A percentile compares a stretch with the other conserved stretches of the same genome.
Evolutionary conservation across 2,888 invertebrate genomes (phyloP).

Genomic region (Boloria selene): DNA sequence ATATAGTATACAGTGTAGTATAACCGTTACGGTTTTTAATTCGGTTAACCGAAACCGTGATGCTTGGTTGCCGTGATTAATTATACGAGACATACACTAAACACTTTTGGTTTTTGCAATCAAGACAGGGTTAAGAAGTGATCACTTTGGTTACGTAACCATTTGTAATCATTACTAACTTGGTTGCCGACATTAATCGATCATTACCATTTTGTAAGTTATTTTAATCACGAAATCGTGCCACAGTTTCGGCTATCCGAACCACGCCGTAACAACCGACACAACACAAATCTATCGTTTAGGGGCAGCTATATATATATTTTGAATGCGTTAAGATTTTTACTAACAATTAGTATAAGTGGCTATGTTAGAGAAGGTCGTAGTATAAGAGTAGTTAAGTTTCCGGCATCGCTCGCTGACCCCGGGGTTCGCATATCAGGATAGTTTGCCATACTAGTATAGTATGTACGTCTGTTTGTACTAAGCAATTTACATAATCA

Average conservation of each 20-base stretch:
- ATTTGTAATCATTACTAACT: no score
- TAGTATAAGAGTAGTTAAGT: constrained; percentile 43
- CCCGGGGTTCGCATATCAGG: constrained; percentile 66
- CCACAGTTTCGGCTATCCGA: constrained; percentile 4
- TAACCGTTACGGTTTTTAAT: neutral
- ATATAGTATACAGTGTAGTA: constrained; percentile 49
- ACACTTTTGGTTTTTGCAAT: no score
- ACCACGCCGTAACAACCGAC: neutral
- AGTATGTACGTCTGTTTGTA: constrained; percentile 53
- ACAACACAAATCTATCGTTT: constrained; percentile 72
- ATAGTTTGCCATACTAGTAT: constrained; percentile 79
- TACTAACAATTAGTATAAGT: constrained; percentile 79
- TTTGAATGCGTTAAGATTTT: constrained; percentile 81
- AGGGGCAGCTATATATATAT: constrained; percentile 78
- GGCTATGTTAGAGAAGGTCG: constrained; percentile 58
- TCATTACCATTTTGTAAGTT: neutral
- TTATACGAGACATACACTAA: no score
- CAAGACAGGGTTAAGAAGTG: no score
- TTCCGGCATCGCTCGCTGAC: constrained; percentile 48
- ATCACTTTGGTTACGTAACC: no score
- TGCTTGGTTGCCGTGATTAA: no score
- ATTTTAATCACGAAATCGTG: neutral
- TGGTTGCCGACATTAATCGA: no score
- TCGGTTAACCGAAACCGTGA: neutral
- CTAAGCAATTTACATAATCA: constrained; percentile 77